phyloP scores from a whole-genome alignment of 2,113 vertebrate genomes.

The Saimiri boliviensis region DNA sequence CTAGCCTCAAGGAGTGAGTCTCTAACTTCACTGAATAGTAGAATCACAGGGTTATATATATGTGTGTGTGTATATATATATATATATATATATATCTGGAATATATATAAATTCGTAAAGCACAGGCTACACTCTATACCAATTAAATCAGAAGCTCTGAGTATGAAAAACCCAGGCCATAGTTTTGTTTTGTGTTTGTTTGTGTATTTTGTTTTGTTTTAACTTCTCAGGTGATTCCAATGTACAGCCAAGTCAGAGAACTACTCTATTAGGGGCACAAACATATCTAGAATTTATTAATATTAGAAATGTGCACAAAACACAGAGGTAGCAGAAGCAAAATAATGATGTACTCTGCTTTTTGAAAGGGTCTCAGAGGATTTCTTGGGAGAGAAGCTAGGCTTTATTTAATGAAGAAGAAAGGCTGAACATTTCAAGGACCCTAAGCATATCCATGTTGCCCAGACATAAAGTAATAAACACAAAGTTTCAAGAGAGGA shows the following conservation, averaged over 20 bases:
- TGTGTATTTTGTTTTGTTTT: neutral
- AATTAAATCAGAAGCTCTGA: constrained; percentile 30
- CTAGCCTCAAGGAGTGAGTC: neutral
- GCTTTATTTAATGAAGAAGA: constrained; percentile 1
- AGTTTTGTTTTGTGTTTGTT: neutral
- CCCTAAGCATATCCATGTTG: neutral
- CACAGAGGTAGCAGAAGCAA: neutral
- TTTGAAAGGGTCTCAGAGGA: neutral
- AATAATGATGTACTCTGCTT: neutral
- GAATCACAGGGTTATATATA: neutral
- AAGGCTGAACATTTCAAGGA: neutral
- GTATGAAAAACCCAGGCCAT: neutral
- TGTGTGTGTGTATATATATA: no score
- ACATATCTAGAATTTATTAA: neutral
- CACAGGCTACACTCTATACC: neutral
- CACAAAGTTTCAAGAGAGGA: neutral
- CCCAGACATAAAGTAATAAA: neutral
- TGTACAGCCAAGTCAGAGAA: neutral
- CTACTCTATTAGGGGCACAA: neutral
- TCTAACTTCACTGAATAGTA: neutral
- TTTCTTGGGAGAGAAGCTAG: neutral
- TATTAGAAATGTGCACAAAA: neutral
- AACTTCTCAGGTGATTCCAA: neutral
- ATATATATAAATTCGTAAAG: neutral
- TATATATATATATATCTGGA: neutral